Conservation (phyloP, 1,140 invertebrate genomes). For the Megalopta genalis region DNA sequence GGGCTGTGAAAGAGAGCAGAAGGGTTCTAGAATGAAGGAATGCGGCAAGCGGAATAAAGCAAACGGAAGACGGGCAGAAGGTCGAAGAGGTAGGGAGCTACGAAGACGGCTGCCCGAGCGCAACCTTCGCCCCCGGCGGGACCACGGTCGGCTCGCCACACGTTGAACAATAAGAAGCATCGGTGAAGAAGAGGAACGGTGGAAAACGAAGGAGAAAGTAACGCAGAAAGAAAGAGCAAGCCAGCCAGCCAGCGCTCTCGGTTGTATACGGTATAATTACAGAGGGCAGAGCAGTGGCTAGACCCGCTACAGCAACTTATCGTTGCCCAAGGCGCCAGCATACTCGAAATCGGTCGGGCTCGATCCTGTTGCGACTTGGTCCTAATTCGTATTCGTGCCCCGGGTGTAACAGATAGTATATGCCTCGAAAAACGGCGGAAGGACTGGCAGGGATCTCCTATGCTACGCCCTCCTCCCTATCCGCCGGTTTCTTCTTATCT, state of each 20-base stretch:
- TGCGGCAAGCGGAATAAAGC: constrained; percentile 15
- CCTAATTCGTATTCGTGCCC: constrained; percentile 75
- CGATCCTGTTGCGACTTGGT: constrained; percentile 58
- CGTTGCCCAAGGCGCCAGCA: constrained; percentile 67
- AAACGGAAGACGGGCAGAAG: constrained; percentile 22
- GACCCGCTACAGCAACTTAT: constrained; percentile 70
- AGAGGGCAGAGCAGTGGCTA: constrained; percentile 74
- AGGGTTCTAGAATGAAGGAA: constrained; percentile 7
- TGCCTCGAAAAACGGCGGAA: constrained; percentile 67
- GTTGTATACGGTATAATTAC: constrained; percentile 73
- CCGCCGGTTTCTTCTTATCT: constrained; percentile 52
- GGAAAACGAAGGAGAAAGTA: constrained; percentile 55
- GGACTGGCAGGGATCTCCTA: constrained; percentile 60
- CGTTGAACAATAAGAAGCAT: constrained; percentile 61
- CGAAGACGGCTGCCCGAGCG: constrained; percentile 56
- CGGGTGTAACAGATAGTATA: constrained; percentile 66
- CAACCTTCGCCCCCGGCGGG: constrained; percentile 64
- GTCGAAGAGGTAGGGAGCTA: constrained; percentile 41
- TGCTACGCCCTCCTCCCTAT: constrained; percentile 48
- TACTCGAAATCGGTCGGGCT: constrained; percentile 67
- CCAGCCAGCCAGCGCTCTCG: constrained; percentile 42
- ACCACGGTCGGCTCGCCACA: constrained; percentile 54
- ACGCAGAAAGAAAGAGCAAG: constrained; percentile 62
- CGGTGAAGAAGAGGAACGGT: constrained; percentile 50
- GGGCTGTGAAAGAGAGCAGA: too few species aligned